Base-by-base conservation (phyloP, 2,797 vertebrate genomes). In the Siniperca undulata region DNA sequence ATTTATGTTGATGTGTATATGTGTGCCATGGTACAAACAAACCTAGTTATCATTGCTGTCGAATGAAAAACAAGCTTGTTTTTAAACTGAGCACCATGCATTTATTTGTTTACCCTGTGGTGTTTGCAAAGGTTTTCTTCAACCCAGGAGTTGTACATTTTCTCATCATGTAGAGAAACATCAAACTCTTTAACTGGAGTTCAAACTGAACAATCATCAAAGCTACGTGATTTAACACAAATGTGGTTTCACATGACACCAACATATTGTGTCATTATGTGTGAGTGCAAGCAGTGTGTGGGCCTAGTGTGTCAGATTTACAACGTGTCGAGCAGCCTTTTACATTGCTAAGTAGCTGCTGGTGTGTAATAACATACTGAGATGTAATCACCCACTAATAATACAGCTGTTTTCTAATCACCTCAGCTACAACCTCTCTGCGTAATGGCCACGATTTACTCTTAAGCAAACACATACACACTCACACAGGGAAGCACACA, bases 301-400 rank as follows among this genome's bases (percentile, higher is more conserved):
- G 76, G 62, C 82, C 88, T 78, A 68, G 78, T 82, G 83, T 78
- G 83, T 87, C 87, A 90, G 90, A 92, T 93, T 94, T 89, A 94
- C 59, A 79, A 91, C 74, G 66, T 75, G 88, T 77, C 71, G 52
- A 80, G 80, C 70, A 13, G 89, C 80, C 77, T 85, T 86, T 82
- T 84, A 88, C 86, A 74, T 80, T 56, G 87, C 77, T 62, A 73
- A 84, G 52, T 84, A 90, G 82, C 69, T 85, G 85, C 59, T 83
- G 70, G 77, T 83, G 88, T 91, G 87, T 82, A 92, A 90, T 84
- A 91, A 88, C 86, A 91, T 73, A 88, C 86, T 68, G 77, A 50
- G 69, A 91, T 81, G 82, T 91, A 92, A 94, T 93, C 90, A 89
- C 83, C 77, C 70, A 48, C 74, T 92, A 92, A 92, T 87, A 88